Conservation (phyloP, 2,113 vertebrate genomes). For the Artemisiospiza belli region DNA sequence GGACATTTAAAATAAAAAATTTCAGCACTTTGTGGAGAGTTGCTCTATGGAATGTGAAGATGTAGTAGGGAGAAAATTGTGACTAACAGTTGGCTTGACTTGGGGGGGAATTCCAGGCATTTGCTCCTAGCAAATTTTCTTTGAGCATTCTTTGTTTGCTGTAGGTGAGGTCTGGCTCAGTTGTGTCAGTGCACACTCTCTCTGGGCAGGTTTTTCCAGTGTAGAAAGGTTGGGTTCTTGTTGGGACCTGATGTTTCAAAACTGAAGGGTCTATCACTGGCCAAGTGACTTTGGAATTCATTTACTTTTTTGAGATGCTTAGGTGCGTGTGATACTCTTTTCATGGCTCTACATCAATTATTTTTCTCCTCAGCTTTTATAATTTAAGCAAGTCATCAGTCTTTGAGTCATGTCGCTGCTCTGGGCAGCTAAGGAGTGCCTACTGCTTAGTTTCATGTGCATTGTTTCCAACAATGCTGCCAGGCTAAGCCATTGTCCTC, state of each 20-base stretch:
- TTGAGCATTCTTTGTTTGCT: background rate
- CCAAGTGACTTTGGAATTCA: background rate
- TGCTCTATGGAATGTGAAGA: background rate
- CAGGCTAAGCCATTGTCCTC: background rate
- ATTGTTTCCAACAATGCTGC: background rate
- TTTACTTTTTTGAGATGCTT: background rate
- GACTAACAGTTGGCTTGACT: background rate
- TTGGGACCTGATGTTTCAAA: background rate
- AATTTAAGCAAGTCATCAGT: background rate
- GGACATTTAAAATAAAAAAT: background rate
- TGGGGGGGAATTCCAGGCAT: constrained; percentile 14
- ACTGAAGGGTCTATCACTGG: background rate
- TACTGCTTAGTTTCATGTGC: background rate
- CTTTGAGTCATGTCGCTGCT: background rate
- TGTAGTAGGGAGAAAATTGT: background rate
- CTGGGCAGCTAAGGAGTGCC: background rate
- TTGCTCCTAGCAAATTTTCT: background rate
- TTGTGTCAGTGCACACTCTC: background rate
- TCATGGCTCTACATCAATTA: background rate
- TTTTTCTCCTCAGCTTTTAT: background rate
- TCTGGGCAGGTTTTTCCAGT: background rate
- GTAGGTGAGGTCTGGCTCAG: background rate
- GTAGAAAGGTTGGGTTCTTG: background rate
- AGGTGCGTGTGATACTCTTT: background rate
- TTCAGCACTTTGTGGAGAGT: background rate